Base-by-base conservation (phyloP, 1,140 invertebrate species). In the Ips typographus region DNA sequence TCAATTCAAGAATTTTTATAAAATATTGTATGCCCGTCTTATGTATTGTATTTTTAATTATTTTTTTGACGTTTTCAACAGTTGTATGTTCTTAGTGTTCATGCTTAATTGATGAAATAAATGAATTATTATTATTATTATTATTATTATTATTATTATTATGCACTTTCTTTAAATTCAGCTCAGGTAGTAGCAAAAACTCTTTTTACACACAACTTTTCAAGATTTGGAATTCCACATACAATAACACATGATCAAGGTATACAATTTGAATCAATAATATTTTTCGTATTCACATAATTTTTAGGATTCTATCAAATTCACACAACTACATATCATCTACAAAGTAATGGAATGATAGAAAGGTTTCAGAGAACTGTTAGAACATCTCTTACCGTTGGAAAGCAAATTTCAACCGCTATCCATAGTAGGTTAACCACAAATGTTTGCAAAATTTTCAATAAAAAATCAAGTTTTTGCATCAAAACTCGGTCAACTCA, bases 401-500 rank as follows among this genome's bases (percentile, higher is more conserved):
- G 22, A 22, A 22, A 22, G 22, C 22, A 22, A 22, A 22, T 22
- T 22, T 22, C 22, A 22, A 22, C 22, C 22, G 22, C 22, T 22
- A 22, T 22, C 22, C 22, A 22, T 22, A 22, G 22, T 22, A 22
- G 22, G 22, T 22, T 22, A 22, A 22, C 22, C 22, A 22, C 22
- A 22, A 22, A 22, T 22, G 22, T 22, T 22, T 22, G 22, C 22
- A 22, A 22, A 22, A 22, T 22, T 22, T 22, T 22, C 22, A 22
- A 22, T 22, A 22, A 22, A 22, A 22, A 22, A 22, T 22, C 22
- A 22, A 22, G 22, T 22, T 22, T 47, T 47, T 47, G n/a, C 4
- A 47, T 47, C 82, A 1, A 87, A 22, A 22, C 22, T 22, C 22
- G 22, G 22, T 22, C 22, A 22, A 8, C 38, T 55, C 7, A 68